Evolutionary conservation across 2,113 vertebrate genomes (phyloP).

Genomic region (Microcebus griseorufus): DNA sequence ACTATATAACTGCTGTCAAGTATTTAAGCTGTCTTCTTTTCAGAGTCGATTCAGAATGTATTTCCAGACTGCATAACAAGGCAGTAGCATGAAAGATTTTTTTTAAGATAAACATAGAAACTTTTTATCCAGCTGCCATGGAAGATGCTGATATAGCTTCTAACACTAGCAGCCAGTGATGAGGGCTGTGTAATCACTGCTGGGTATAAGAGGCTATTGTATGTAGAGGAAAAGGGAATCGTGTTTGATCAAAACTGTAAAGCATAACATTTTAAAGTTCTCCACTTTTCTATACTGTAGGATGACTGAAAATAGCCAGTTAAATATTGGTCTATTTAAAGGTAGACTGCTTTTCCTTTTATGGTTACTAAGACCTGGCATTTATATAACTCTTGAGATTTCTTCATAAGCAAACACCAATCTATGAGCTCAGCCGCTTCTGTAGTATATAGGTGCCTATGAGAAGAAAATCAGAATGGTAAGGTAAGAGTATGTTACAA

Average conservation of each 20-base stretch:
- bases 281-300: background rate
- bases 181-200: constrained; percentile 51
- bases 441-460: background rate
- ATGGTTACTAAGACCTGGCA: background rate
- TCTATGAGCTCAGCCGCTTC: background rate
- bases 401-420: background rate
- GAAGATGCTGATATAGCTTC: constrained; percentile 59
- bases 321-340: constrained; percentile 25
- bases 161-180: constrained; percentile 43
- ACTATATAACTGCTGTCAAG: constrained; percentile 68
- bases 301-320: background rate
- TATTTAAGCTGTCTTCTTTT: constrained; percentile 12
- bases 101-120: constrained; percentile 57
- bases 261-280: background rate
- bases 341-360: background rate
- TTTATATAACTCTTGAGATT: background rate
- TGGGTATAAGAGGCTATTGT: constrained; percentile 43
- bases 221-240: background rate
- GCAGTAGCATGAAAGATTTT: constrained; percentile 8
- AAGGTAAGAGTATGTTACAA: background rate
- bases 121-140: constrained; percentile 50
- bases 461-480: background rate
- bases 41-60: constrained; percentile 40
- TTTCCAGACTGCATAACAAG: constrained; percentile 26
- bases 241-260: constrained; percentile 12